Evolutionary conservation across 30 jellyfish, hydroid and myxozoan species (phyloP).

Genomic region (Catostylus mosaicus): DNA sequence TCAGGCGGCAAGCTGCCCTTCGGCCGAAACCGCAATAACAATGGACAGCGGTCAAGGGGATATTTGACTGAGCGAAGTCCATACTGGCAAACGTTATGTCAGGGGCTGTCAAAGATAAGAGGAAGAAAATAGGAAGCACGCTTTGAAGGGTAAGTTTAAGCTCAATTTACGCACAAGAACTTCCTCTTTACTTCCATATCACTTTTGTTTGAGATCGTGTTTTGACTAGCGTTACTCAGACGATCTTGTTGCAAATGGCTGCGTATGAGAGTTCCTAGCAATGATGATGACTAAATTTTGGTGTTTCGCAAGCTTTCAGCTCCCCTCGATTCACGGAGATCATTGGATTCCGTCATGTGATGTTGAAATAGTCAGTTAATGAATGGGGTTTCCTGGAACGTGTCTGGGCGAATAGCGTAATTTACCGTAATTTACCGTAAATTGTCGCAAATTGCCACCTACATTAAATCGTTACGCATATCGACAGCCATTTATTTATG

Average conservation of each 20-base stretch:
- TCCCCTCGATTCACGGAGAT: not conserved
- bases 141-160: conserved; percentile 42
- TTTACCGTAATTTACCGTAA: too few species aligned
- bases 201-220: not conserved
- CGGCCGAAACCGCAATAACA: not conserved
- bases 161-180: conserved; percentile 53
- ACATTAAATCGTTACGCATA: too few species aligned
- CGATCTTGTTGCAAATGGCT: too few species aligned
- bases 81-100: conserved; percentile 5
- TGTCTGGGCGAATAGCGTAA: too few species aligned
- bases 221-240: not conserved
- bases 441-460: too few species aligned
- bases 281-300: not conserved
- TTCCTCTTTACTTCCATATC: conserved; percentile 74
- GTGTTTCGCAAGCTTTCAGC: not conserved
- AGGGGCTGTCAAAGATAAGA: conserved; percentile 41
- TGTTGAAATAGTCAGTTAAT: not conserved
- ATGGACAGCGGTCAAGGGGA: not conserved
- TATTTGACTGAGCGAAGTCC: not conserved
- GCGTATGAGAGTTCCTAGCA: too few species aligned
- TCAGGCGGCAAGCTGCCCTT: not conserved
- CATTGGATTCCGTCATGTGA: not conserved
- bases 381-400: not conserved
- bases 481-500: too few species aligned
- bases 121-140: conserved; percentile 77